These are phyloP conservation scores for Crossocerus cetratus DNA, from an alignment of 2,888 invertebrate species.

Conservation along the genomic window DNA sequence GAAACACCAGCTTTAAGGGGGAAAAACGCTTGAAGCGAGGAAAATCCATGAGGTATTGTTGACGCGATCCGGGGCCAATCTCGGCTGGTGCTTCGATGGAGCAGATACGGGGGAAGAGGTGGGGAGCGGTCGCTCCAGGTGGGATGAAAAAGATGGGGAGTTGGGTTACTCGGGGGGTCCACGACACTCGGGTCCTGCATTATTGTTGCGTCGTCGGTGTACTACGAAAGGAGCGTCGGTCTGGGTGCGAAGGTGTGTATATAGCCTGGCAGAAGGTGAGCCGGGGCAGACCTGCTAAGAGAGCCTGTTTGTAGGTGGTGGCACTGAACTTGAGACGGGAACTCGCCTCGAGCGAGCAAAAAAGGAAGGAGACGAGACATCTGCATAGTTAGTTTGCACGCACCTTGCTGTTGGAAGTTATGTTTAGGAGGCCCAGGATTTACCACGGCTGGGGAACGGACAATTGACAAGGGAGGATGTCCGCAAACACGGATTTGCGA, in stretches of 20 bases:
- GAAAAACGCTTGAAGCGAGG: constrained; percentile 42
- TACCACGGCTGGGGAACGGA: constrained; percentile 8
- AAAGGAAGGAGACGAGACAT: constrained; percentile 30
- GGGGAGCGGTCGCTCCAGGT: constrained; percentile 47
- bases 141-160: constrained; percentile 55
- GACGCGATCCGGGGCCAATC: constrained; percentile 41
- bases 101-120: constrained; percentile 15
- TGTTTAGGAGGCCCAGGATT: constrained; percentile 29
- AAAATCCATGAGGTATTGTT: constrained; percentile 54
- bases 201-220: constrained; percentile 53
- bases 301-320: constrained; percentile 62
- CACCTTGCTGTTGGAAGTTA: constrained; percentile 45
- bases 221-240: constrained; percentile 25
- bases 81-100: constrained; percentile 31
- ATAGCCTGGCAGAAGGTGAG: constrained; percentile 20
- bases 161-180: constrained; percentile 55
- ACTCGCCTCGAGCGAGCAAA: constrained; percentile 41
- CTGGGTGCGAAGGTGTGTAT: constrained; percentile 22
- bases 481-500: neutral
- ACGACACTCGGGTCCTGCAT: constrained; percentile 56
- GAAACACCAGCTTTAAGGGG: constrained; percentile 36
- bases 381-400: constrained; percentile 50
- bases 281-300: constrained; percentile 33
- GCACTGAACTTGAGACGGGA: constrained; percentile 64
- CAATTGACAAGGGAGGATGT: constrained; percentile 8